These are phyloP conservation scores for Zaprionus capensis DNA, from an alignment of 1,140 invertebrate species.

Conservation along the genomic window DNA sequence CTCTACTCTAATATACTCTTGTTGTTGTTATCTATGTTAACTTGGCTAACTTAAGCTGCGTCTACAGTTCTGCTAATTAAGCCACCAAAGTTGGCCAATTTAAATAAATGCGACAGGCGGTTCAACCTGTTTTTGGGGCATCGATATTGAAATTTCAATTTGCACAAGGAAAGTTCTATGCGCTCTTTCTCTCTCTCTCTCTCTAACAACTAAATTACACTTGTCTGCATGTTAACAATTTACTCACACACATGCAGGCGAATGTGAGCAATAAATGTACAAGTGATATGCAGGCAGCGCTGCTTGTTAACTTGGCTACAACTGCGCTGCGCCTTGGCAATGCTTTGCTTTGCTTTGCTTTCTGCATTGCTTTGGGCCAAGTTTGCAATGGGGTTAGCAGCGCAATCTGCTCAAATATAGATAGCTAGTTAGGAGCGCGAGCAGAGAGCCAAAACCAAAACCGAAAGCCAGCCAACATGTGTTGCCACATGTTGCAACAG, in stretches of 20 bases:
- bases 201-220: constrained; percentile 82
- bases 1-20: neutral
- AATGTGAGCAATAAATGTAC: constrained; percentile 60
- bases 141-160: constrained; percentile 71
- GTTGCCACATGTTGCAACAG: constrained; percentile 72
- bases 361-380: constrained; percentile 49
- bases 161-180: constrained; percentile 49
- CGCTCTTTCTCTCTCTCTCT: constrained; percentile 25
- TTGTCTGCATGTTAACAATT: constrained; percentile 81
- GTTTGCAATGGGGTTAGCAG: constrained; percentile 79
- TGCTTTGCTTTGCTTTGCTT: neutral
- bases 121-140: constrained; percentile 46
- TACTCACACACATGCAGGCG: constrained; percentile 42
- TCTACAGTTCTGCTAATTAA: constrained; percentile 60
- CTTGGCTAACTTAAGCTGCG: neutral
- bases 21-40: constrained; percentile 9
- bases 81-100: constrained; percentile 72
- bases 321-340: constrained; percentile 26
- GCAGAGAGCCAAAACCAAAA: constrained; percentile 14
- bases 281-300: constrained; percentile 57
- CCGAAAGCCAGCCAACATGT: constrained; percentile 56
- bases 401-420: constrained; percentile 82
- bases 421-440: constrained; percentile 77
- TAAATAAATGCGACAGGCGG: constrained; percentile 77
- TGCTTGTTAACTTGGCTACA: constrained; percentile 53